Conservation (phyloP, 2,888 invertebrate genomes). For the Euphydryas editha region DNA sequence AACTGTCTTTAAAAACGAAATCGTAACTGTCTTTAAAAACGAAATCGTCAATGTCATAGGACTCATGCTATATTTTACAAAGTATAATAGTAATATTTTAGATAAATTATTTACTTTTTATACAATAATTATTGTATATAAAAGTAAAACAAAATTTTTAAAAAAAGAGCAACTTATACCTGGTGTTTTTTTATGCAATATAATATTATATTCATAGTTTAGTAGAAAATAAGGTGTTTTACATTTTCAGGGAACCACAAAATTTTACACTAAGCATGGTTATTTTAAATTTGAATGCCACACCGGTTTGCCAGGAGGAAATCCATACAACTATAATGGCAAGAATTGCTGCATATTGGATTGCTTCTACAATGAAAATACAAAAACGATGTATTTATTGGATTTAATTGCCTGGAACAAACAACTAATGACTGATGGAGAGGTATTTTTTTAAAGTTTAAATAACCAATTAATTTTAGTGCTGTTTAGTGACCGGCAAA, state of each 20-base stretch:
- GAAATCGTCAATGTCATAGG: too few relatives aligned
- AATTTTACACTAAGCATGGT: constrained; percentile 87
- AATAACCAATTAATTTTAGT: too few relatives aligned
- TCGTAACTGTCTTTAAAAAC: too few relatives aligned
- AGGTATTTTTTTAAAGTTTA: constrained; percentile 77
- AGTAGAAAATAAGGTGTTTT: not conserved
- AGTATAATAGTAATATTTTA: too few relatives aligned
- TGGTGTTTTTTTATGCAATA: too few relatives aligned
- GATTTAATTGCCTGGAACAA: constrained; percentile 93
- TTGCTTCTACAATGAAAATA: constrained; percentile 87
- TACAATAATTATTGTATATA: too few relatives aligned
- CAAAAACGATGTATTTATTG: constrained; percentile 88
- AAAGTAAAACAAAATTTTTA: too few relatives aligned
- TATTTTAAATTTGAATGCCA: constrained; percentile 79
- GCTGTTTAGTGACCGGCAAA: too few relatives aligned
- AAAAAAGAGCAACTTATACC: too few relatives aligned
- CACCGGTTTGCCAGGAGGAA: constrained; percentile 90
- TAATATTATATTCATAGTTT: not conserved
- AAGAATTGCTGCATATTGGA: constrained; percentile 89
- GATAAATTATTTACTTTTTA: too few relatives aligned
- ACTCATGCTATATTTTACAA: too few relatives aligned
- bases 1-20: too few relatives aligned
- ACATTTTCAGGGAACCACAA: constrained; percentile 86
- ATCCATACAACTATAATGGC: constrained; percentile 50
- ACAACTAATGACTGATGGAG: constrained; percentile 87